Evolutionary conservation across 2,113 vertebrate species (phyloP).

Genomic region (Podilymbus podiceps): DNA sequence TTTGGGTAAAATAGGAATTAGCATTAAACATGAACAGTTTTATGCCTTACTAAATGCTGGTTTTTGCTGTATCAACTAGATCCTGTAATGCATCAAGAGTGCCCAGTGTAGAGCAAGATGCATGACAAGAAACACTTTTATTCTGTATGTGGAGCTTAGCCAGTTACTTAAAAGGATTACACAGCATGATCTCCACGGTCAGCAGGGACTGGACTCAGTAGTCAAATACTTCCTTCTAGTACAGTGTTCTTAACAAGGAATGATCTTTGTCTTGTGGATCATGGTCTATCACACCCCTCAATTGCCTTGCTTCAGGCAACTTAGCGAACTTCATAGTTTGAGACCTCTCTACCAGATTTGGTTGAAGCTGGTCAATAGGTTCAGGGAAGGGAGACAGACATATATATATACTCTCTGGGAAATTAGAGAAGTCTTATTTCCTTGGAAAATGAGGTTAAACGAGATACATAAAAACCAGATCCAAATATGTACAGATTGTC

Average conservation of each 20-base stretch:
- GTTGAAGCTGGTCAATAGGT: background rate
- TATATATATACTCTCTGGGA: background rate
- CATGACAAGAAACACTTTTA: background rate
- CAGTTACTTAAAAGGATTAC: conserved; percentile 46
- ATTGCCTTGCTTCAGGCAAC: background rate
- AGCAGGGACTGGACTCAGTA: background rate
- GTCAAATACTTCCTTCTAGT: background rate
- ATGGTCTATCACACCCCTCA: background rate
- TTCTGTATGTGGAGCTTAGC: background rate
- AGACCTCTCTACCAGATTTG: background rate
- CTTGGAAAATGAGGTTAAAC: background rate
- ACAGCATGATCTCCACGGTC: background rate
- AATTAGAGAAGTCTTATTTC: background rate
- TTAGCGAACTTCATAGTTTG: background rate
- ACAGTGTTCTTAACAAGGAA: background rate
- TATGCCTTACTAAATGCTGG: background rate
- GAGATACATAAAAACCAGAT: background rate
- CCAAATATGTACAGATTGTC: background rate
- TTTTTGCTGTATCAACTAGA: background rate
- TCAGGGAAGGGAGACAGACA: background rate
- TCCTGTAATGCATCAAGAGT: background rate
- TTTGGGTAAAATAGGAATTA: background rate
- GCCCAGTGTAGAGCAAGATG: background rate
- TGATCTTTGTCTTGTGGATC: background rate
- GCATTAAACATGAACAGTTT: background rate